Evolutionary conservation across 2,113 vertebrate genomes (phyloP), one percentile per base, ranked within the genome.

Genomic region (Albula glossodonta): DNA sequence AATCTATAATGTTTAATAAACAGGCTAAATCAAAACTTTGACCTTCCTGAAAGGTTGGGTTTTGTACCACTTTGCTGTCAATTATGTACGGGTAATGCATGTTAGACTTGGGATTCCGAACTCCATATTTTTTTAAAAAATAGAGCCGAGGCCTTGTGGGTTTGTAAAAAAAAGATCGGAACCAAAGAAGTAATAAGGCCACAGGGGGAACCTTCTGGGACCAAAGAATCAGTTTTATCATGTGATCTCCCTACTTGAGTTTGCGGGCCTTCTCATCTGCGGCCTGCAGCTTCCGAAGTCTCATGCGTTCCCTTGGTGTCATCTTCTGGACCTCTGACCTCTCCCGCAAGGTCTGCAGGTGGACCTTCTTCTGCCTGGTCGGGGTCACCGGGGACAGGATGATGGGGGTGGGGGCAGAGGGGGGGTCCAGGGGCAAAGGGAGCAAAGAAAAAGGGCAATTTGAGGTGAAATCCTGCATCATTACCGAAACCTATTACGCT

Each of bases 291-390:
- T 97, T 97, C 87, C 96, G 91, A 51, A 97, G 91, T 85, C 94
- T 86, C 96, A 96, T 97, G 63, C 95, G 90, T 53, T 97, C 96
- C 85, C 96, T 91, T 0, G 95, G 96, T 0, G 95, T 96, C 96
- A 96, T 96, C 91, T 93, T 95, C 91, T 96, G 96, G 1, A 97
- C 94, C 87, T 96, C 95, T 63, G 96, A 96, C 81, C 94, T 93
- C 0, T 95, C 94, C 82, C 89, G 90, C 60, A 97, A 94, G 8
- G 96, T 97, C 89, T 95, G 95, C 52, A 97, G 94, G 93, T 96
- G 96, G 78, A 95, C 92, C 85, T 95, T 96, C 85, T 78, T 94
- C 88, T 95, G 94, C 89, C 97, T 97, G 86, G 82, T 92, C 91
- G 90, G 56, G 77, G 84, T 93, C 86, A 87, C 10, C 74, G 15